These are phyloP conservation scores for Myodes glareolus DNA, from an alignment of 2,113 vertebrate species.

Conservation along the genomic window DNA sequence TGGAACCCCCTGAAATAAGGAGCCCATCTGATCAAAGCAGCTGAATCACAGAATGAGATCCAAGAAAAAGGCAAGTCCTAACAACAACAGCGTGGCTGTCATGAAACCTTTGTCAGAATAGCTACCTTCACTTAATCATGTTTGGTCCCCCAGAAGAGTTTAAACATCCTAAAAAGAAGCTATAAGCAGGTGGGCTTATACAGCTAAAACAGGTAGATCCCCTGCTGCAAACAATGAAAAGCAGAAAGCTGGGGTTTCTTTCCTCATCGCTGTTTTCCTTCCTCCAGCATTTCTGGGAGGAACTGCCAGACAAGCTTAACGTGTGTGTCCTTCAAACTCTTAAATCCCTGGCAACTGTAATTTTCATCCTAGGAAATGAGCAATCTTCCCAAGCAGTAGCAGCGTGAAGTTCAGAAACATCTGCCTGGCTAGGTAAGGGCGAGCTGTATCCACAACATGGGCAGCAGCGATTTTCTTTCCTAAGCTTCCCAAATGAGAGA, in stretches of 20 bases:
- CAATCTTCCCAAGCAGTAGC: constrained; percentile 48
- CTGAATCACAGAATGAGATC: constrained; percentile 37
- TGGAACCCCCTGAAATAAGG: constrained; percentile 3
- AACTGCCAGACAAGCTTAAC: constrained; percentile 72
- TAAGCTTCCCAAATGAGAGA: constrained; percentile 16
- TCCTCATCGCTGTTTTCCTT: constrained; percentile 43
- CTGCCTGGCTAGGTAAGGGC: constrained; percentile 31
- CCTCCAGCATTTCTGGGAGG: constrained; percentile 57
- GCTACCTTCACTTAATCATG: constrained; percentile 40
- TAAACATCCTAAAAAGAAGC: constrained; percentile 61
- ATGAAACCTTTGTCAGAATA: constrained; percentile 20
- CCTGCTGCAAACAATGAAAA: constrained; percentile 52
- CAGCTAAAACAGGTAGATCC: constrained; percentile 60
- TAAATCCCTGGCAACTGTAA: constrained; percentile 60
- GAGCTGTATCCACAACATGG: not conserved
- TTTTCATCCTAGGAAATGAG: constrained; percentile 73
- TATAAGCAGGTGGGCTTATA: constrained; percentile 5
- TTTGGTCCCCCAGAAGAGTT: not conserved
- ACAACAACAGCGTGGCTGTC: constrained; percentile 55
- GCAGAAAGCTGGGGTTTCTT: constrained; percentile 64
- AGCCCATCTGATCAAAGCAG: constrained; percentile 6
- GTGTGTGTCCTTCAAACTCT: constrained; percentile 62
- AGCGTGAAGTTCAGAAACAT: constrained; percentile 59
- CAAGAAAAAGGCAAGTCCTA: constrained; percentile 31
- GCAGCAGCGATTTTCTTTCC: constrained; percentile 30